Percentiles rank a stretch among this genome's conserved stretches.
Evolutionary conservation across 2,113 vertebrate genomes (phyloP).

Genomic region (Tretioscincus oriximinensis): DNA sequence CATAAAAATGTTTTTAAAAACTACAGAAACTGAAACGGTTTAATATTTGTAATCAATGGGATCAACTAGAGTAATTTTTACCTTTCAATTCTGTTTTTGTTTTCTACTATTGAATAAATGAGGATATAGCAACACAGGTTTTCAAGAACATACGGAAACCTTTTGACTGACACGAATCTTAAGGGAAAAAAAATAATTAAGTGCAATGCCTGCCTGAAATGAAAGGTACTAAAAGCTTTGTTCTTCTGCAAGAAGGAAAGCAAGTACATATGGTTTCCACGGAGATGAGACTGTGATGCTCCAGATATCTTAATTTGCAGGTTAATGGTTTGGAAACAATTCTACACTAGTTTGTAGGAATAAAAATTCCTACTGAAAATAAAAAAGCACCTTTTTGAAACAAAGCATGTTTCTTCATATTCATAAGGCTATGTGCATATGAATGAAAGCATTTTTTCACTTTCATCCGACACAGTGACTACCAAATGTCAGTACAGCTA

Average conservation of each 20-base stretch:
- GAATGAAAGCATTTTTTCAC: constrained; percentile 1
- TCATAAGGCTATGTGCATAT: constrained; percentile 5
- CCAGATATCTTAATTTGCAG: constrained; percentile 75
- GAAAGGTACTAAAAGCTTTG: constrained; percentile 72
- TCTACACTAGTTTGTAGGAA: constrained; percentile 51
- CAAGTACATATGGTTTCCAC: constrained; percentile 73
- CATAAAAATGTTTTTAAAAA: neutral
- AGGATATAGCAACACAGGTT: constrained; percentile 37
- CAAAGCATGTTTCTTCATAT: constrained; percentile 12
- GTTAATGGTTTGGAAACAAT: constrained; percentile 80
- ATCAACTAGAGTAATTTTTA: neutral
- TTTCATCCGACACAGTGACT: constrained; percentile 21
- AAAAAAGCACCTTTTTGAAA: constrained; percentile 47
- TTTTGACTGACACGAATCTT: constrained; percentile 53
- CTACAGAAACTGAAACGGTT: neutral
- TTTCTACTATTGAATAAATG: constrained; percentile 31
- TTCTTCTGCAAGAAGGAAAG: constrained; percentile 64
- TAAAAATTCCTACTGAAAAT: constrained; percentile 59
- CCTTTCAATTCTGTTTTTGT: neutral
- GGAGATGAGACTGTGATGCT: constrained; percentile 73
- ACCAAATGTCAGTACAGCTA: constrained; percentile 2
- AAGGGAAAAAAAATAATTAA: constrained; percentile 57
- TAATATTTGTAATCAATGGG: too few species aligned
- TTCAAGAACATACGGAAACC: constrained; percentile 55
- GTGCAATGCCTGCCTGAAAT: constrained; percentile 55